Base-by-base conservation (phyloP, 2,113 vertebrate genomes). In the Sinocyclocheilus rhinocerous region DNA sequence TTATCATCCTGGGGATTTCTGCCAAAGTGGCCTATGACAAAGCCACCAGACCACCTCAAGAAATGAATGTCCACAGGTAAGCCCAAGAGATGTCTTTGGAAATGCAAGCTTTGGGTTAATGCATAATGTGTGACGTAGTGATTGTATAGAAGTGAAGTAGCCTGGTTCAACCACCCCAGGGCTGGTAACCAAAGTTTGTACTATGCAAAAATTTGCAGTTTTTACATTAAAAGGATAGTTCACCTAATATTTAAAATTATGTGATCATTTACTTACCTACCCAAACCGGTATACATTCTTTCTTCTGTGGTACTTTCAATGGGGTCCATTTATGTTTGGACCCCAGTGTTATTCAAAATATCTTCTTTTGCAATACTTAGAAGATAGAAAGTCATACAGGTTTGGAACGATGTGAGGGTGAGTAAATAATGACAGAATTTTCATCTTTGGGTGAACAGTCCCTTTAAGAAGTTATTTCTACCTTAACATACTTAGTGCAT, bases 51-150 rank as follows among this genome's bases (percentile, higher is more conserved):
- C 97, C 97, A 0, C 98, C 98, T 0, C 96, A 97, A 96, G 98
- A 99, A 94, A 99, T 99, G 97, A 99, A 99, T 91, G 98, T 99
- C 89, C 98, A 99, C 96, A 98, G 98, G 98, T 99, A 92, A 94
- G 84, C 4, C 20, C 2, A 39, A 52, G 13, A 26, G 15, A n/a
- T 6, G n/a, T 39, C 29, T 57, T 55, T 15, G 20, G 36, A 72
- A 72, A 42, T 22, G 20, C 18, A 42, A 72, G 11, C 70, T 26
- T 76, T 76, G 6, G 6, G 42, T 76, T 76, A 50, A 50, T 15
- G 42, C 12, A 24, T 16, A 22, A 3, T 22, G 20, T 24, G n/a
- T 24, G 12, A 48, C 3, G 11, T 75, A 24, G 6, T 15, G n/a
- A 24, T 48, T 13, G 22, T 24, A 24, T 48, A 72, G 69, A 1